phyloP scores from a whole-genome alignment of 2,888 invertebrate species.

The Lacanobia oleracea region DNA sequence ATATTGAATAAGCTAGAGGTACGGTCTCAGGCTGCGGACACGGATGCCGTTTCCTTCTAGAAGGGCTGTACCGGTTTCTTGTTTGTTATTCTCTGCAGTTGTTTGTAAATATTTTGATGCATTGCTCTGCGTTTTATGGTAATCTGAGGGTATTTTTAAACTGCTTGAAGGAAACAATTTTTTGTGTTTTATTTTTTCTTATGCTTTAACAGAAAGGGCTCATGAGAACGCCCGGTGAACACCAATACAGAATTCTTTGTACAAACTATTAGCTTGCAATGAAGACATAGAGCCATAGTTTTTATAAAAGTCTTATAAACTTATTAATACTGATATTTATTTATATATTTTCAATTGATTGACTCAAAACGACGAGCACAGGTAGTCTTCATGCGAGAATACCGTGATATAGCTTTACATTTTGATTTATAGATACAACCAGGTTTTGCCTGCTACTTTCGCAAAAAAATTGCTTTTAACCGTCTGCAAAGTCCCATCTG shows the following conservation, averaged over 20 bases:
- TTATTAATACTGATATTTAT: too few relatives aligned
- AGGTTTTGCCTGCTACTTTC: too few relatives aligned
- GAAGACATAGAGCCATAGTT: too few relatives aligned
- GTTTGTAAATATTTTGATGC: slow-evolving; percentile 18
- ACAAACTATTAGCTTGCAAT: too few relatives aligned
- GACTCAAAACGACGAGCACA: not conserved
- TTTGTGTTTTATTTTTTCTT: not conserved
- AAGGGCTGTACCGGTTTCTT: slow-evolving; percentile 41
- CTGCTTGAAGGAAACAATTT: not conserved
- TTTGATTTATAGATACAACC: not conserved
- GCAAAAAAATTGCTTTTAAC: too few relatives aligned
- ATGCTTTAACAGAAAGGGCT: too few relatives aligned
- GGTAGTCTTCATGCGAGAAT: not conserved
- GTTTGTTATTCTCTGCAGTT: slow-evolving; percentile 4
- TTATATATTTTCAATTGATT: not conserved
- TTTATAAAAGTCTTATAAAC: too few relatives aligned
- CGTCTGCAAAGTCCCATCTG: too few relatives aligned
- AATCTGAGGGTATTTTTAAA: slow-evolving; percentile 3
- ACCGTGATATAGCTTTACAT: not conserved
- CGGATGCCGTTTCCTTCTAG: slow-evolving; percentile 26
- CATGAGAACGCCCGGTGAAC: too few relatives aligned
- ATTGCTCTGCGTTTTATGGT: slow-evolving; percentile 2
- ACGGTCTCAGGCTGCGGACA: slow-evolving; percentile 1
- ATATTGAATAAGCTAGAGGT: slow-evolving; percentile 52
- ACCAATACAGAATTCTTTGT: too few relatives aligned